Evolutionary conservation across 2,888 invertebrate genomes (phyloP).

Genomic region (Ophioninae sp.): DNA sequence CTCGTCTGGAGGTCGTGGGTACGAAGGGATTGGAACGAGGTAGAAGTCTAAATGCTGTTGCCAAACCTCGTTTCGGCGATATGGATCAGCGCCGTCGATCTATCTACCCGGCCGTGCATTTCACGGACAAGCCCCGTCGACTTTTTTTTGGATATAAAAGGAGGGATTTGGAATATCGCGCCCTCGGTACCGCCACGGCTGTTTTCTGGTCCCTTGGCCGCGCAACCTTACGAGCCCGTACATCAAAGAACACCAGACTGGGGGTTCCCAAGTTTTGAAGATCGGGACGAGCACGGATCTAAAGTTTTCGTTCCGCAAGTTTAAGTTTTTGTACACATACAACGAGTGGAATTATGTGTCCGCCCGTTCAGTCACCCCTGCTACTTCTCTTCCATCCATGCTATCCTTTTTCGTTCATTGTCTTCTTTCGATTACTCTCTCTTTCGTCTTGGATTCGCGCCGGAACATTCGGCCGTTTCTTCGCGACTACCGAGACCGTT

Average conservation of each 20-base stretch:
- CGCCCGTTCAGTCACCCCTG: not conserved
- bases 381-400: constrained; percentile 22
- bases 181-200: constrained; percentile 44
- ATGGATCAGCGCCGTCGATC: constrained; percentile 75
- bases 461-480: constrained; percentile 19
- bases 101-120: constrained; percentile 60
- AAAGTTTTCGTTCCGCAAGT: constrained; percentile 58
- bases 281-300: constrained; percentile 43
- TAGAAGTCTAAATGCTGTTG: constrained; percentile 76
- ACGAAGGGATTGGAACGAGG: not conserved
- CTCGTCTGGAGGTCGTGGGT: constrained; percentile 59
- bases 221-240: constrained; percentile 38
- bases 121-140: constrained; percentile 61
- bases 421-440: constrained; percentile 36
- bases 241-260: constrained; percentile 44
- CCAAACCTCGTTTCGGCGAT: constrained; percentile 80
- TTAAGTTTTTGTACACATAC: constrained; percentile 51
- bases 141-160: constrained; percentile 27
- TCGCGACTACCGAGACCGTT: constrained; percentile 5
- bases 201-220: constrained; percentile 46
- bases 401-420: constrained; percentile 37
- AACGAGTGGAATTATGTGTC: not conserved
- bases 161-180: constrained; percentile 59
- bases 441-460: constrained; percentile 7
- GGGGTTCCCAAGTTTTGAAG: constrained; percentile 57